A percentile compares a stretch with the other conserved stretches of the same genome.
Conservation (phyloP, 2,888 invertebrate species). For the Alloplasta piceator region DNA sequence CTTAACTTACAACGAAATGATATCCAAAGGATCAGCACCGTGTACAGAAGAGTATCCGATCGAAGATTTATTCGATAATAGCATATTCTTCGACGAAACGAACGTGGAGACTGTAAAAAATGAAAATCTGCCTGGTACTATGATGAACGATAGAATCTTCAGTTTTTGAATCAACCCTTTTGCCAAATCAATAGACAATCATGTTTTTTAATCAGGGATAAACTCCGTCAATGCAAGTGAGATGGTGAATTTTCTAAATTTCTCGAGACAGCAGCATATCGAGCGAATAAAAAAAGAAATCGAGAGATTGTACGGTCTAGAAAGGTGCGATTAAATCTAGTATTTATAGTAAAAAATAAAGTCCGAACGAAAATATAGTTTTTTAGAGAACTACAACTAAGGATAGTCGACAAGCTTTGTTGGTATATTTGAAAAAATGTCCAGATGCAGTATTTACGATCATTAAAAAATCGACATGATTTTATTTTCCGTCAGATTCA, state of each 20-base stretch:
- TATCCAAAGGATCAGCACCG: slow-evolving; percentile 60
- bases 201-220: slow-evolving; percentile 28
- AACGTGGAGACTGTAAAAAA: slow-evolving; percentile 17
- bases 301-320: slow-evolving; percentile 61
- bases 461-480: no score
- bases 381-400: not conserved
- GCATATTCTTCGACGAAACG: slow-evolving; percentile 1
- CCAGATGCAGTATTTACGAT: no score
- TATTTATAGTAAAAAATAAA: not conserved
- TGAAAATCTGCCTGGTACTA: not conserved
- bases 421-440: not conserved
- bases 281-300: slow-evolving; percentile 66
- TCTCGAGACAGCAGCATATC: slow-evolving; percentile 59
- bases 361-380: not conserved
- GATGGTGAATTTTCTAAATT: slow-evolving; percentile 61
- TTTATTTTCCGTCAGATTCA: slow-evolving; percentile 56
- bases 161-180: not conserved
- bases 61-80: slow-evolving; percentile 51
- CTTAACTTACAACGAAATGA: slow-evolving; percentile 68
- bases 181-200: not conserved
- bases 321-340: slow-evolving; percentile 55
- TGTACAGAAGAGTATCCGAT: slow-evolving; percentile 57
- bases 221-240: slow-evolving; percentile 40
- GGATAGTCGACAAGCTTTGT: slow-evolving; percentile 8
- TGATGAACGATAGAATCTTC: not conserved